Evolutionary conservation across 2,797 vertebrate species (phyloP).

Genomic region (Hoplostethus atlanticus): DNA sequence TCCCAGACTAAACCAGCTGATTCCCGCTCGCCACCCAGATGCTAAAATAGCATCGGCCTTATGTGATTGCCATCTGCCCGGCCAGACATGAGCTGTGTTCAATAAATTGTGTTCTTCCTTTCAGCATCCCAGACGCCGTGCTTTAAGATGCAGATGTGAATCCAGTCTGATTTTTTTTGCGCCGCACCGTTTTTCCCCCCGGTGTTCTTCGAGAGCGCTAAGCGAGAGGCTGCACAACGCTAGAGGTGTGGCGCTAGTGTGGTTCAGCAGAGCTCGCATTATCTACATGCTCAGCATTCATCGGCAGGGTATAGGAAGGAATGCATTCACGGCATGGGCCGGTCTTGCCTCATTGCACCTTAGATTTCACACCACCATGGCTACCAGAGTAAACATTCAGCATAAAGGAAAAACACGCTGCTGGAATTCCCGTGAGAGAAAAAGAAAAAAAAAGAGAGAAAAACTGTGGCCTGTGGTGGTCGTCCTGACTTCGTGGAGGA

Average conservation of each 20-base stretch:
- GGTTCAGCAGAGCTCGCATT: constrained; percentile 42
- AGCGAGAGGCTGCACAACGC: constrained; percentile 1
- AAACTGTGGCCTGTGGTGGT: constrained; percentile 55
- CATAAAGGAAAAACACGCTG: constrained; percentile 56
- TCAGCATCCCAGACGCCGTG: constrained; percentile 63
- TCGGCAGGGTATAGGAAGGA: constrained; percentile 63
- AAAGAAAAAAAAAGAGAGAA: constrained; percentile 18
- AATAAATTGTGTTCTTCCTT: constrained; percentile 69
- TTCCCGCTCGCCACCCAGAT: constrained; percentile 63
- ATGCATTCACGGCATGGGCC: constrained; percentile 47
- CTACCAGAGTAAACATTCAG: constrained; percentile 65
- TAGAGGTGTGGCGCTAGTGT: constrained; percentile 20
- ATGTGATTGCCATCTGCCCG: constrained; percentile 84
- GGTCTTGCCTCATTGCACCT: constrained; percentile 70
- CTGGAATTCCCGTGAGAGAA: constrained; percentile 66
- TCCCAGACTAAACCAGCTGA: constrained; percentile 75
- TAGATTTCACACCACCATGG: constrained; percentile 72
- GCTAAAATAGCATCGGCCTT: constrained; percentile 72
- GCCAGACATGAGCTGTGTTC: constrained; percentile 83
- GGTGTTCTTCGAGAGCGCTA: constrained; percentile 18
- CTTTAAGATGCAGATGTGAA: constrained; percentile 71
- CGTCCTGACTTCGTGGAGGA: constrained; percentile 62
- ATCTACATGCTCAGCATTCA: constrained; percentile 61
- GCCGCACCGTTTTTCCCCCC: constrained; percentile 42
- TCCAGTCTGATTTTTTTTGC: constrained; percentile 54